Conservation (phyloP, 2,797 vertebrate species). For the Naso thynnoides region DNA sequence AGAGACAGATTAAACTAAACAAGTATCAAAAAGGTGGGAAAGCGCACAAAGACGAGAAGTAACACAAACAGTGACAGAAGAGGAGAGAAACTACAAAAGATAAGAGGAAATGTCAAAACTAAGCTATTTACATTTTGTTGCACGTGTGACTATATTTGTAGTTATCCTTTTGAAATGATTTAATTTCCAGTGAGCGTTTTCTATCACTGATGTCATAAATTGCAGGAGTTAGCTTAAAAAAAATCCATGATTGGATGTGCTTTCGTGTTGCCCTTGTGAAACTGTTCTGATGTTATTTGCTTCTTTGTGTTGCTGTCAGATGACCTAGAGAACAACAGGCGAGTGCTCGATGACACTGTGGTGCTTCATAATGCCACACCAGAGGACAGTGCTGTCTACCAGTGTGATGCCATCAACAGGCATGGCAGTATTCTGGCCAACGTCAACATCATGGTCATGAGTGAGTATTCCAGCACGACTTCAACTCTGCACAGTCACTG, state of each 20-base stretch:
- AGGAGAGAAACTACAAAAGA: too few species aligned
- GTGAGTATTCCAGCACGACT: constrained; percentile 81
- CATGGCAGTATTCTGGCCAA: constrained; percentile 91
- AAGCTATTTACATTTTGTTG: too few species aligned
- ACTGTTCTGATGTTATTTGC: not conserved
- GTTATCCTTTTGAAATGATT: not conserved
- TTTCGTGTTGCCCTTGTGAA: not conserved
- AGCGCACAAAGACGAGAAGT: too few species aligned
- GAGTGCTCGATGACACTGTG: constrained; percentile 79
- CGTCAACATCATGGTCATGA: constrained; percentile 90
- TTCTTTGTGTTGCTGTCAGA: constrained; percentile 65
- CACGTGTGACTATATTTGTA: not conserved
- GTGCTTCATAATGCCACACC: constrained; percentile 79
- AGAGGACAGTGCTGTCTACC: constrained; percentile 91
- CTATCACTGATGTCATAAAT: not conserved
- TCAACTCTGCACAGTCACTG: not conserved
- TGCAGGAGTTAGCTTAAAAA: not conserved
- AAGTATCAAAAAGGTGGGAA: too few species aligned
- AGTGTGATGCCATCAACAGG: constrained; percentile 92
- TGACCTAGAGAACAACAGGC: constrained; percentile 48
- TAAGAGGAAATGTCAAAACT: too few species aligned
- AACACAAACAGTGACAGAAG: too few species aligned
- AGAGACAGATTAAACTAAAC: too few species aligned
- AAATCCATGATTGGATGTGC: not conserved
- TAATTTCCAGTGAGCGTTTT: not conserved